A percentile compares a stretch with the other conserved stretches of the same genome.
phyloP scores from a whole-genome alignment of 2,113 vertebrate species.

The Felis chaus region DNA sequence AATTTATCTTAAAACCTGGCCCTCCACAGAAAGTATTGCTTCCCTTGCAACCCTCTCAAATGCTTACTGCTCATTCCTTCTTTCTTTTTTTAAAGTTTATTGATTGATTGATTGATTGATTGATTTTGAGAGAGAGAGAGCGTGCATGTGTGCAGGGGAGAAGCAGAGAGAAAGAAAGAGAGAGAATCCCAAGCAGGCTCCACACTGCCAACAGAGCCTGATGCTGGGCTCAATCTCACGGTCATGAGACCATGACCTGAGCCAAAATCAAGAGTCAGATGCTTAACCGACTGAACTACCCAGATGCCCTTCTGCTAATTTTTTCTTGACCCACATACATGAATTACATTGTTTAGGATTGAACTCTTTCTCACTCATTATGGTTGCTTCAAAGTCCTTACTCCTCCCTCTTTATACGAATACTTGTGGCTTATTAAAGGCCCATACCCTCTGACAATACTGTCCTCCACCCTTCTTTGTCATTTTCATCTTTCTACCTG shows the following conservation, averaged over 20 bases:
- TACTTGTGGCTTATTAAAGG: not conserved
- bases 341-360: not conserved
- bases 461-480: not conserved
- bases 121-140: no score
- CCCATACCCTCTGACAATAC: not conserved
- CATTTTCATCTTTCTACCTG: not conserved
- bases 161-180: no score
- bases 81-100: no score
- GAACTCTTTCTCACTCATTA: not conserved
- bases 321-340: not conserved
- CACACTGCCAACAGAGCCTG: no score
- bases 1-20: not conserved
- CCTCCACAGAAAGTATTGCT: not conserved
- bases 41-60: not conserved
- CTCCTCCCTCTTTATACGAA: not conserved
- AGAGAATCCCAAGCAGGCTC: no score
- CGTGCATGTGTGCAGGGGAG: no score
- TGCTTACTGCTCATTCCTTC: not conserved
- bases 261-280: no score
- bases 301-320: not conserved
- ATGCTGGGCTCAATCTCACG: no score
- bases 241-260: no score
- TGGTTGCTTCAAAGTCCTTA: not conserved
- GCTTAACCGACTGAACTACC: no score
- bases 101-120: no score